These are phyloP conservation scores for Galerucella calmariensis DNA, from an alignment of 2,888 invertebrate genomes.

Conservation along the genomic window DNA sequence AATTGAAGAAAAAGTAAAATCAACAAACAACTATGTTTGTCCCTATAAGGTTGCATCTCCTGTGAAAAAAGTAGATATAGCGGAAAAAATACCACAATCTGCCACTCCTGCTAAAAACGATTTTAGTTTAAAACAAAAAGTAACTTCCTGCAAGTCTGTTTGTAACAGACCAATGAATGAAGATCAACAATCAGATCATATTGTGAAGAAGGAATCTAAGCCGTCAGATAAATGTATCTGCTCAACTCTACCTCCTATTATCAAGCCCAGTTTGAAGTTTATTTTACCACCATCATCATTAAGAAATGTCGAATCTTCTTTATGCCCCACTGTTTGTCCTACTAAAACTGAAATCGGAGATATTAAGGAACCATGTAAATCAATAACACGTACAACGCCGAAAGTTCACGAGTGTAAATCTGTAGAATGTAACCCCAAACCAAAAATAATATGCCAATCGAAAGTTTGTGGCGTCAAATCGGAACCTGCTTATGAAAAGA, in stretches of 20 bases:
- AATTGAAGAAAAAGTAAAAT: not conserved
- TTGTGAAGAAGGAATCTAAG: too few species aligned
- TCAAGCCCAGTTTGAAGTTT: too few species aligned
- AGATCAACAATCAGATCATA: too few species aligned
- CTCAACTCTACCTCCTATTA: too few species aligned
- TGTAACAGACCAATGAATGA: too few species aligned
- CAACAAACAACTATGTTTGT: not conserved
- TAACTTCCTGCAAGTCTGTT: too few species aligned
- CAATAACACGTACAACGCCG: not conserved
- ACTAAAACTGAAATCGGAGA: not conserved
- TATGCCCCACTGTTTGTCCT: not conserved
- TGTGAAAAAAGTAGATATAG: too few species aligned
- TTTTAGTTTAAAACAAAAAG: too few species aligned
- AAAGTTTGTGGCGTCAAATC: not conserved
- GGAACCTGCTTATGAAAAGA: not conserved
- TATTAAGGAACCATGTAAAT: not conserved
- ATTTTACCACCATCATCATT: not conserved
- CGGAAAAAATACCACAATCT: too few species aligned
- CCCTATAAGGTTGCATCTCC: too few species aligned
- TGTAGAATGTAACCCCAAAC: not conserved
- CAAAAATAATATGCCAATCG: constrained; percentile 1
- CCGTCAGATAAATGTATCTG: too few species aligned
- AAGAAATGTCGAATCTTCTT: not conserved
- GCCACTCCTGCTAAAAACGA: too few species aligned
- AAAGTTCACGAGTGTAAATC: not conserved